Conservation (phyloP, 2,113 vertebrate genomes). For the Catharus minimus region DNA sequence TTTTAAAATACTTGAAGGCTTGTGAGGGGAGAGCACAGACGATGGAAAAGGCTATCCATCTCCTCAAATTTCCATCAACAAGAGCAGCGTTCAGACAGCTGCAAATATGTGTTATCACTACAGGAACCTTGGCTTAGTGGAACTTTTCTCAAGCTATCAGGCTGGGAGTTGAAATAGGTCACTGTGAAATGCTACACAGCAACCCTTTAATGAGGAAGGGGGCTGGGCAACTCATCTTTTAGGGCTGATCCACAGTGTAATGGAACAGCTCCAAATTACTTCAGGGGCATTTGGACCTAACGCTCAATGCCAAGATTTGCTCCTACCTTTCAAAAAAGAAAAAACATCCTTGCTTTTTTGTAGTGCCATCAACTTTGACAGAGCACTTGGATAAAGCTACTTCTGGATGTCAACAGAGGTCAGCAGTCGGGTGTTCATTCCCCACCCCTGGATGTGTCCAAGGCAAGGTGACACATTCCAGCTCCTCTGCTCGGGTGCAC, state of each 20-base stretch:
- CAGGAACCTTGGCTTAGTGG: not conserved
- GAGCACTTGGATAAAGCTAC: not conserved
- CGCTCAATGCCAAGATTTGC: not conserved
- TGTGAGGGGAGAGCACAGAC: not conserved
- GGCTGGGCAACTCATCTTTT: fast-evolving
- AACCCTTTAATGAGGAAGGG: not conserved
- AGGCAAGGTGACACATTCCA: fast-evolving
- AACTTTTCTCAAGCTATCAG: not conserved
- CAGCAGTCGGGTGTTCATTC: not conserved
- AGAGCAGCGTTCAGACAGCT: not conserved
- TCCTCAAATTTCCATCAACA: not conserved
- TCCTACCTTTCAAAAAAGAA: not conserved
- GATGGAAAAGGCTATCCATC: not conserved
- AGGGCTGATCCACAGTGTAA: not conserved
- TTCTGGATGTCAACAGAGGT: not conserved
- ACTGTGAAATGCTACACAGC: not conserved
- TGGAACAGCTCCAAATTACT: not conserved
- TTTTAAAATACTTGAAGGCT: not conserved
- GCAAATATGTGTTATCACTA: not conserved
- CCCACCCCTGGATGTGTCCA: fast-evolving
- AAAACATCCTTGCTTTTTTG: not conserved
- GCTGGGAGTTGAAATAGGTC: not conserved
- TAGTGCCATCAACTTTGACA: not conserved
- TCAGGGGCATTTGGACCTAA: not conserved
- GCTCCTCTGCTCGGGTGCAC: not conserved